These are phyloP conservation scores for Erpetoichthys calabaricus DNA, from an alignment of 2,797 vertebrate genomes.

Conservation along the genomic window DNA sequence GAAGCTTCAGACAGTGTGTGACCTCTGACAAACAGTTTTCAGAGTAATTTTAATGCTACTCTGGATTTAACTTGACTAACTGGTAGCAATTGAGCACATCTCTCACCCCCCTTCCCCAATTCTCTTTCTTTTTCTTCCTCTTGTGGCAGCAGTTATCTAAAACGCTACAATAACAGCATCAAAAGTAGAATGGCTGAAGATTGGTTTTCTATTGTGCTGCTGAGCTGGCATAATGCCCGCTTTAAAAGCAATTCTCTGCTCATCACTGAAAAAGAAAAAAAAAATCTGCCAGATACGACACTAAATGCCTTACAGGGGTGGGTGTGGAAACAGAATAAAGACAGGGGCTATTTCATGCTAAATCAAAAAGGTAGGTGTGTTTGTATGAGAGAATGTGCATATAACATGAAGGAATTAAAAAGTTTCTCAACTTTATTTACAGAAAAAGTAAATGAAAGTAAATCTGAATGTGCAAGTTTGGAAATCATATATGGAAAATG, in stretches of 20 bases:
- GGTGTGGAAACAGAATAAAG: conserved; percentile 27
- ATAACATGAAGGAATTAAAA: conserved; percentile 37
- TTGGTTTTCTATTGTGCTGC: conserved; percentile 85
- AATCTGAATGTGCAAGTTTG: too few relatives aligned
- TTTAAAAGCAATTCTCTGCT: conserved; percentile 87
- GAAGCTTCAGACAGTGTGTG: conserved; percentile 52
- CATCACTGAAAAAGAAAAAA: conserved; percentile 56
- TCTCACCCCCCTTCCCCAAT: conserved; percentile 2
- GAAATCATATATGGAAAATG: too few relatives aligned
- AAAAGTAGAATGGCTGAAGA: conserved; percentile 81
- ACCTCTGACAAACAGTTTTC: conserved; percentile 74
- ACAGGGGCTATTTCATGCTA: not conserved
- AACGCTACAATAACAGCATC: conserved; percentile 83
- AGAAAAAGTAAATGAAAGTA: too few relatives aligned
- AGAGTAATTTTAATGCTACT: conserved; percentile 77
- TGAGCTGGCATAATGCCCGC: conserved; percentile 85
- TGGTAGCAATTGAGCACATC: conserved; percentile 71
- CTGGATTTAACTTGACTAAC: conserved; percentile 77
- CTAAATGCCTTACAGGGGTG: conserved; percentile 63
- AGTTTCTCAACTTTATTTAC: too few relatives aligned
- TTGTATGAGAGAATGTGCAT: conserved; percentile 53
- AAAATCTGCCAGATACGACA: conserved; percentile 83
- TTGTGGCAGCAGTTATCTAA: conserved; percentile 81
- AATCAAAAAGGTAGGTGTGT: conserved; percentile 27
- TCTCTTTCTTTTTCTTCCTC: conserved; percentile 18